A percentile compares a stretch with the other conserved stretches of the same genome.
These are phyloP conservation scores for Scaptomyza polygonia DNA, from an alignment of 2,888 invertebrate species.

Conservation along the genomic window DNA sequence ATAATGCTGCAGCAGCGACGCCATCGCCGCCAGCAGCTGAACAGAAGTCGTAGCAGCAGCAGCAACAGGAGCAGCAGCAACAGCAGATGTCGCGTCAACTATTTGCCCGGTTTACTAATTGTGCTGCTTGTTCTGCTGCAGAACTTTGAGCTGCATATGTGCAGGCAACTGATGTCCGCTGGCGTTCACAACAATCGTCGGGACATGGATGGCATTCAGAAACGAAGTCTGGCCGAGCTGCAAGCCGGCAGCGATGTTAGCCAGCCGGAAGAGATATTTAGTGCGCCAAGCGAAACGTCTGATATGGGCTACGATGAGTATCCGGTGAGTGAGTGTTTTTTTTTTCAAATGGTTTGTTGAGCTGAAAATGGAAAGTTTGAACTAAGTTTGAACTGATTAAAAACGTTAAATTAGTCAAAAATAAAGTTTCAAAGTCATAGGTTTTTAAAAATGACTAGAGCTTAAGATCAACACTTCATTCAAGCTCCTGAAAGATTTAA, in stretches of 20 bases:
- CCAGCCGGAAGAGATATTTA: conserved; percentile 77
- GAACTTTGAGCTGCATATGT: conserved; percentile 68
- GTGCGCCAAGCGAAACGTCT: conserved; percentile 64
- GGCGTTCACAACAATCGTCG: conserved; percentile 12
- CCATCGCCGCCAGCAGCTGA: conserved; percentile 30
- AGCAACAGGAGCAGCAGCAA: conserved; percentile 2
- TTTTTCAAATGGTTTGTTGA: too few species aligned
- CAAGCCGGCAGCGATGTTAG: not conserved
- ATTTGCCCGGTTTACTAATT: conserved; percentile 65
- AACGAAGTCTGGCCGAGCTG: conserved; percentile 40
- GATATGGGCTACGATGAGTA: conserved; percentile 83
- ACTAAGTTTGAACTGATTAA: too few species aligned
- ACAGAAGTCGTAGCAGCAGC: conserved; percentile 8
- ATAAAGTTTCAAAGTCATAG: too few species aligned
- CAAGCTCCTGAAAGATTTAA: too few species aligned
- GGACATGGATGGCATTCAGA: conserved; percentile 16
- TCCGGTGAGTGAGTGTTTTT: conserved; percentile 81
- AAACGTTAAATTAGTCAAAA: too few species aligned
- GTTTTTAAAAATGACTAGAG: too few species aligned
- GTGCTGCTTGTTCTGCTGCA: conserved; percentile 70
- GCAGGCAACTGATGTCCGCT: conserved; percentile 61
- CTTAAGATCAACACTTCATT: too few species aligned
- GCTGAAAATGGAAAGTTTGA: too few species aligned
- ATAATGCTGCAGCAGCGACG: conserved; percentile 36
- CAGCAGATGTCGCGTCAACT: conserved; percentile 34